A percentile compares a stretch with the other conserved stretches of the same genome.
Conservation (phyloP, 1,140 invertebrate genomes). For the Ceratosolen solmsi region DNA sequence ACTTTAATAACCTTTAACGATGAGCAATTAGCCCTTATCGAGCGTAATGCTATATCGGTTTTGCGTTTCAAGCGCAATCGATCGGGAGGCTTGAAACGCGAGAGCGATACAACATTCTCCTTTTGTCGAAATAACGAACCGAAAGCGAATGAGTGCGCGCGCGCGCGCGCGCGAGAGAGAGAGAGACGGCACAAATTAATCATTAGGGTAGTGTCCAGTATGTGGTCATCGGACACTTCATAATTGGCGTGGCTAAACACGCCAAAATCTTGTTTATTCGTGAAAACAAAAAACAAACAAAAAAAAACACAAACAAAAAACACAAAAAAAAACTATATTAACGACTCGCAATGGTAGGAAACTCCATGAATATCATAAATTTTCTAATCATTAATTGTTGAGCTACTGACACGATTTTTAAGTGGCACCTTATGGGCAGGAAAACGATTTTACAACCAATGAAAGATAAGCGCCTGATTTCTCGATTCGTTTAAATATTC, state of each 20-base stretch:
- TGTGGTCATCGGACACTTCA: background rate
- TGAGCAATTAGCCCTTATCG: constrained; percentile 68
- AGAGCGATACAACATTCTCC: background rate
- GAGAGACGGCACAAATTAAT: constrained; percentile 61
- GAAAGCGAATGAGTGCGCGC: background rate
- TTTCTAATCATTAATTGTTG: too few relatives aligned
- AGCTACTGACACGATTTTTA: too few relatives aligned
- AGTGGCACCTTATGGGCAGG: too few relatives aligned
- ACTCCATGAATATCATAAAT: too few relatives aligned
- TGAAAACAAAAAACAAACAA: too few relatives aligned
- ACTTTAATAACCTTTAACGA: constrained; percentile 73
- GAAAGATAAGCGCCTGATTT: too few relatives aligned
- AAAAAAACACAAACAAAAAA: too few relatives aligned
- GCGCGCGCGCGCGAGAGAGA: too few relatives aligned
- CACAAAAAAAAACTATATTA: too few relatives aligned
- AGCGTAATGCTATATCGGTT: constrained; percentile 61
- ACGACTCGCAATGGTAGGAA: too few relatives aligned
- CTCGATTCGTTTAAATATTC: too few relatives aligned
- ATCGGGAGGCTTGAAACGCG: constrained; percentile 21
- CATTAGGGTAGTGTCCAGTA: constrained; percentile 55
- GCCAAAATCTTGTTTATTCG: background rate
- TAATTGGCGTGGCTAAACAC: background rate
- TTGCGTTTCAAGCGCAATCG: constrained; percentile 59
- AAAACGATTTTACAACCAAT: too few relatives aligned
- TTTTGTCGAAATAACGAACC: constrained; percentile 28